Evolutionary conservation across 2,888 invertebrate genomes (phyloP).

Genomic region (Anorthoa munda): DNA sequence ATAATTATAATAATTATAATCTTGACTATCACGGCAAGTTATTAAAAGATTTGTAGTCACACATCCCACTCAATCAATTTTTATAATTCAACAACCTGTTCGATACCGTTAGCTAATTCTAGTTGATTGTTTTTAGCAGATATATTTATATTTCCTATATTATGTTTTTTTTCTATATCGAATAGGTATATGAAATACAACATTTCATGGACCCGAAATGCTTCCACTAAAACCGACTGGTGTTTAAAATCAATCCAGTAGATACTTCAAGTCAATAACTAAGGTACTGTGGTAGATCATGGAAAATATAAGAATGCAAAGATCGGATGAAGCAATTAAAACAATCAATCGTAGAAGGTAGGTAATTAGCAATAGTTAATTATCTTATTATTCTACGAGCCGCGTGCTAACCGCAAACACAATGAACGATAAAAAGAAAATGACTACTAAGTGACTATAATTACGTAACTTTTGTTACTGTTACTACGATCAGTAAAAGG

Average conservation of each 20-base stretch:
- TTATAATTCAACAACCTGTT: constrained; percentile 64
- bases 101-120: constrained; percentile 63
- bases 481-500: constrained; percentile 49
- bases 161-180: too few relatives aligned
- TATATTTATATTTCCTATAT: too few relatives aligned
- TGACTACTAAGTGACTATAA: constrained; percentile 35
- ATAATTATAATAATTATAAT: constrained; percentile 5
- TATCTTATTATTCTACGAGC: constrained; percentile 59
- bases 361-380: constrained; percentile 58
- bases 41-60: constrained; percentile 49
- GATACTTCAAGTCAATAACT: not conserved
- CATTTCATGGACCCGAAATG: too few relatives aligned
- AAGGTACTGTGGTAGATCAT: not conserved
- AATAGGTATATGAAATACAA: not conserved
- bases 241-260: not conserved
- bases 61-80: constrained; percentile 65
- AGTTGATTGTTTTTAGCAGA: constrained; percentile 43
- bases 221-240: not conserved
- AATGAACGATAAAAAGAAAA: constrained; percentile 63
- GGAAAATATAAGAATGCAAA: not conserved
- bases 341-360: constrained; percentile 31
- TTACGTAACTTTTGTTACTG: constrained; percentile 49
- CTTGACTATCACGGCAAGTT: constrained; percentile 34
- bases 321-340: constrained; percentile 38
- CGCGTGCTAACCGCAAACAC: constrained; percentile 57